A percentile compares a stretch with the other conserved stretches of the same genome.
phyloP scores from a whole-genome alignment of 2,113 vertebrate species.

The Clarias batrachus region DNA sequence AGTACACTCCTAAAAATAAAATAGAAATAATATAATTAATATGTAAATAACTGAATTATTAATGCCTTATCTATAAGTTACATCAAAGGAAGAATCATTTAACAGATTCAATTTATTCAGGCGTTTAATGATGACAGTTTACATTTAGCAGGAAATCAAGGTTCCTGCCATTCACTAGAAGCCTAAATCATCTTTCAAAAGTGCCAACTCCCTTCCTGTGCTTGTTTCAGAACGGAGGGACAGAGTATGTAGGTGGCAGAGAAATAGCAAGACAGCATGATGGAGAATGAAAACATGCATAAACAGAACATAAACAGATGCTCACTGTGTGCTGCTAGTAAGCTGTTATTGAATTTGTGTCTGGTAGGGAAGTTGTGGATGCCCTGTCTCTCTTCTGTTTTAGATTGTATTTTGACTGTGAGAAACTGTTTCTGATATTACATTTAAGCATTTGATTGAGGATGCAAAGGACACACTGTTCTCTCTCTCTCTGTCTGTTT shows the following conservation, averaged over 20 bases:
- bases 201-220: constrained; percentile 55
- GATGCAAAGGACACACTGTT: background rate
- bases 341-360: background rate
- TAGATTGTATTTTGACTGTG: background rate
- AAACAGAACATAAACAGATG: background rate
- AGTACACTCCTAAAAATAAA: background rate
- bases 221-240: background rate
- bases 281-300: background rate
- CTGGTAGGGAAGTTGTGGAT: too few relatives aligned
- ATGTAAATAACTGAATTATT: background rate
- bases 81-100: background rate
- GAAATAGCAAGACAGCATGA: background rate
- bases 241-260: background rate
- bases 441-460: background rate
- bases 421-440: background rate
- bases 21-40: background rate
- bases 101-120: background rate
- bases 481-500: background rate
- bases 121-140: background rate
- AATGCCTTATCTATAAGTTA: background rate
- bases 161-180: constrained; percentile 8
- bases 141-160: background rate
- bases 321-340: background rate
- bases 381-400: background rate
- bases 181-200: constrained; percentile 17